phyloP scores from a whole-genome alignment of 1,140 invertebrate species.

The Eurosta solidaginis region DNA sequence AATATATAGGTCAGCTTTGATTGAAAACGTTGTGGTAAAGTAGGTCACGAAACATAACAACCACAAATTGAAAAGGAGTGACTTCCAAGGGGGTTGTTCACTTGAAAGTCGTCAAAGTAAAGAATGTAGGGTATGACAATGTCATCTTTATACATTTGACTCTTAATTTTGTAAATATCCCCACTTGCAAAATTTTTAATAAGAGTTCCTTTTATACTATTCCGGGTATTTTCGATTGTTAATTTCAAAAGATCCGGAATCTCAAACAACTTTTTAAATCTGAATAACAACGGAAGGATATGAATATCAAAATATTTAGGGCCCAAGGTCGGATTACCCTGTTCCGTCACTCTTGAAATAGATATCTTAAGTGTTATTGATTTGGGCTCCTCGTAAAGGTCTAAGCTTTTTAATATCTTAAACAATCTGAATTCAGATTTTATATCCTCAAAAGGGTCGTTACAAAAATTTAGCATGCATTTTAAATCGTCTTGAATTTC shows the following conservation, averaged over 20 bases:
- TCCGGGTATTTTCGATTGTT: constrained; percentile 6
- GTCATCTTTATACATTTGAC: not conserved
- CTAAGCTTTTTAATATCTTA: not conserved
- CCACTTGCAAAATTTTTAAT: constrained; percentile 11
- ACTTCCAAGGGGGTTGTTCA: constrained; percentile 18
- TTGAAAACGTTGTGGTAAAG: not conserved
- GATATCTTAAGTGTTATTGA: not conserved
- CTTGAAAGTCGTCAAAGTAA: constrained; percentile 29
- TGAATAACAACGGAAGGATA: not conserved
- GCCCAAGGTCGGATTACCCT: not conserved
- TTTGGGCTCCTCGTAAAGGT: not conserved
- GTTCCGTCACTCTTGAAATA: not conserved
- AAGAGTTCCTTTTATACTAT: not conserved
- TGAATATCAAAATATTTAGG: not conserved
- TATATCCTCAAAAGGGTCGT: not conserved
- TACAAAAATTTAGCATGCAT: not conserved
- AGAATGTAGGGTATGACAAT: constrained; percentile 18
- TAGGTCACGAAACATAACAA: constrained; percentile 7
- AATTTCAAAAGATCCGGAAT: not conserved
- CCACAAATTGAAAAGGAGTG: not conserved
- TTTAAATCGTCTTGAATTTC: not conserved
- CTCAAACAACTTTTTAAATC: not conserved
- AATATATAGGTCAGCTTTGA: not conserved
- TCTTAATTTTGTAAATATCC: not conserved
- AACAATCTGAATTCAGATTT: not conserved